Evolutionary conservation across 2,888 invertebrate genomes (phyloP).

Genomic region (Drosophila trichaetosa): DNA sequence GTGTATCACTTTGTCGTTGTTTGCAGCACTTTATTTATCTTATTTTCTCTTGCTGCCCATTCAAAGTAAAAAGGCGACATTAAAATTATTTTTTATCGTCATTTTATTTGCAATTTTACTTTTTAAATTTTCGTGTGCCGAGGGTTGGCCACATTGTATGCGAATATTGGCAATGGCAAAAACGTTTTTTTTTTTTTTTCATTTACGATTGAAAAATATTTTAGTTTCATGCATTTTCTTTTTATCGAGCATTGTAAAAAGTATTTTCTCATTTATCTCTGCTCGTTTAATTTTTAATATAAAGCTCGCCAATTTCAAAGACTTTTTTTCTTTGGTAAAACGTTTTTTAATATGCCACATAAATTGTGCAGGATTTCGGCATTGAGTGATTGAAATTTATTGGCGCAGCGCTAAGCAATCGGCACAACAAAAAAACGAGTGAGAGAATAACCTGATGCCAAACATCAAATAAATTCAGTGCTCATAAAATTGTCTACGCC

Average conservation of each 20-base stretch:
- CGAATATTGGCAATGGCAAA: constrained; percentile 41
- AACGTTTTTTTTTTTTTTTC: constrained; percentile 21
- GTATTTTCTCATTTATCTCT: constrained; percentile 54
- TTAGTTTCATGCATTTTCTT: constrained; percentile 55
- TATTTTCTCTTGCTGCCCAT: constrained; percentile 25
- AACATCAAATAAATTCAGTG: constrained; percentile 75
- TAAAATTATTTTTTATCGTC: constrained; percentile 78
- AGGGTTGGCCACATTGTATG: constrained; percentile 50
- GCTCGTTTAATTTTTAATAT: constrained; percentile 70
- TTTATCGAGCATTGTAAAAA: constrained; percentile 63
- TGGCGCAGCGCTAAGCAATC: constrained; percentile 39
- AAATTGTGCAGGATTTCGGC: constrained; percentile 72
- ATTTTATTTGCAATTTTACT: constrained; percentile 69
- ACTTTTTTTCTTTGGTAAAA: constrained; percentile 47
- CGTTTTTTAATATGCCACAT: constrained; percentile 75
- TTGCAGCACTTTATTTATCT: not conserved
- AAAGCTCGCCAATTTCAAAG: constrained; percentile 51
- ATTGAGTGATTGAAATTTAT: constrained; percentile 66
- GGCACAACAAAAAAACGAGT: constrained; percentile 13
- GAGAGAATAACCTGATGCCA: constrained; percentile 54
- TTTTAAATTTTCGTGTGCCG: constrained; percentile 42
- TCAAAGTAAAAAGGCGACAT: constrained; percentile 74
- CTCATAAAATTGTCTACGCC: constrained; percentile 78
- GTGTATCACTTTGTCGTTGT: constrained; percentile 34
- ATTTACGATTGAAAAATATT: constrained; percentile 65